phyloP scores from a whole-genome alignment of 1,140 invertebrate genomes.

The Plutomurus gul region DNA sequence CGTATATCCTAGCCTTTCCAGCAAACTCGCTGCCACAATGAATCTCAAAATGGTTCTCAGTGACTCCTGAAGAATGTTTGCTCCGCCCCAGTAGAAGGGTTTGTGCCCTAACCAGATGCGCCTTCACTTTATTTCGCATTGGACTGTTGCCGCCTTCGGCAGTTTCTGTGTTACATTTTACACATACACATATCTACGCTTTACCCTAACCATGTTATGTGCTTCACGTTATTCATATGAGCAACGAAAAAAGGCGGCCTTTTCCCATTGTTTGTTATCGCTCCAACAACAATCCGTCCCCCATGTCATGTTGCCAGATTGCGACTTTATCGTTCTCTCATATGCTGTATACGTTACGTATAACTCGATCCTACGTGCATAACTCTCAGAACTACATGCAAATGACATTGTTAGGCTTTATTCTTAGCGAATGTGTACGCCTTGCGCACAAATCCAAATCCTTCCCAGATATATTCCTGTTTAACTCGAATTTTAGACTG shows the following conservation, averaged over 20 bases:
- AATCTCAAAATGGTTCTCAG: slow-evolving; percentile 36
- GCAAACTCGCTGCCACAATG: not conserved
- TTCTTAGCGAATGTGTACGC: too few species aligned
- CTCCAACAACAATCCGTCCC: not conserved
- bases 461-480: too few species aligned
- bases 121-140: not conserved
- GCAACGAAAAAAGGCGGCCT: not conserved
- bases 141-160: not conserved
- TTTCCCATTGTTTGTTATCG: not conserved
- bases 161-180: too few species aligned
- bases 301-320: too few species aligned
- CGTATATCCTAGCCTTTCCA: not conserved
- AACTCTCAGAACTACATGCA: too few species aligned
- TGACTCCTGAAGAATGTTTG: slow-evolving; percentile 26
- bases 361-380: too few species aligned
- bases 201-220: not conserved
- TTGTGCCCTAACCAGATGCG: not conserved
- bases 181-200: not conserved
- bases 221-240: not conserved
- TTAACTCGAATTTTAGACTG: too few species aligned
- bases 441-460: too few species aligned
- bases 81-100: slow-evolving; percentile 27
- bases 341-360: too few species aligned
- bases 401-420: too few species aligned
- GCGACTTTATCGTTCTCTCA: too few species aligned